Base-by-base conservation (phyloP, 37 sponge, comb jelly and placozoan genomes). In the Bolinopsis microptera region DNA sequence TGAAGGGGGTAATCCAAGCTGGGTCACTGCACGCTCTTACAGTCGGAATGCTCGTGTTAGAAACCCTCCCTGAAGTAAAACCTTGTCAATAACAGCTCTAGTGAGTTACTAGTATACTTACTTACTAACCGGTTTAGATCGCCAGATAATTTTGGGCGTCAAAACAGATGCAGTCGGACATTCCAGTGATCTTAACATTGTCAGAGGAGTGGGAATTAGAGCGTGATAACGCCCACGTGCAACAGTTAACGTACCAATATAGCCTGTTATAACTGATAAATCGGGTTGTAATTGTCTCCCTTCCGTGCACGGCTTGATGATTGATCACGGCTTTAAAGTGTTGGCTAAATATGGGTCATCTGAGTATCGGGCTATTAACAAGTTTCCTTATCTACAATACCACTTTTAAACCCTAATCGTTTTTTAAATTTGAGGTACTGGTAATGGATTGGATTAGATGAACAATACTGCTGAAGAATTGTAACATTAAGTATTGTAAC, bases 1-100 rank as follows among this genome's bases (percentile, higher is more conserved):
- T 70, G 74, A 70, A 70, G 74, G 74, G 74, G 74, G 25, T 70
- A 3, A 70, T 26, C 74, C 74, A 70, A n/a, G 74, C 74, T 3
- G 74, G 74, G 74, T 70, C 74, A 22, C 74, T 70, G 30, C 74
- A 70, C 2, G 74, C 74, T n/a, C 74, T 8, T 8, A 70, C 74
- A 70, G 28, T n/a, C 26, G 74, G 74, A 26, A 70, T 26, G 21
- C 74, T 70, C 24, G 74, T 28, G 74, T 70, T 70, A n/a, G 74
- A 70, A 22, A 70, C 74, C 5, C 74, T 9, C 21, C 74, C 74
- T 70, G 74, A 22, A 70, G 68, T n/a, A n/a, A n/a, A n/a, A n/a
- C n/a, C n/a, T n/a, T n/a, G n/a, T n/a, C n/a, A n/a, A n/a, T n/a
- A n/a, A n/a, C n/a, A n/a, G n/a, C n/a, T n/a, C n/a, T n/a, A n/a